phyloP scores from a whole-genome alignment of 2,113 vertebrate genomes.

The Pterocles orientalis region DNA sequence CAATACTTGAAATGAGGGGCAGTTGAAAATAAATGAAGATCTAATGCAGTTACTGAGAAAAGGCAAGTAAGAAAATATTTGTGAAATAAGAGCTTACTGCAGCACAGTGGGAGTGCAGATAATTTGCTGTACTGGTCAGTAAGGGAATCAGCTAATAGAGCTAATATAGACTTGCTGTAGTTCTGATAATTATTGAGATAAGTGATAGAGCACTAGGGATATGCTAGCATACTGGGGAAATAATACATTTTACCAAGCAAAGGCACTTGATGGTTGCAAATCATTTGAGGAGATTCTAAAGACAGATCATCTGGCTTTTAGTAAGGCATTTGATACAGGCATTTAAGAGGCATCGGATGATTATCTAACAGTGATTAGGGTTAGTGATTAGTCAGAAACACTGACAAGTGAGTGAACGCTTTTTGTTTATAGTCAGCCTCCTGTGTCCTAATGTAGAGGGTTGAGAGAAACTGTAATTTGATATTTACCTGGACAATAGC shows the following conservation, averaged over 20 bases:
- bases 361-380: not conserved
- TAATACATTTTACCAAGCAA: not conserved
- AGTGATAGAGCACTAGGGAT: not conserved
- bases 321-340: not conserved
- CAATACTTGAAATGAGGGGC: not conserved
- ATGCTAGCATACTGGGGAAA: not conserved
- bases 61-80: constrained; percentile 2
- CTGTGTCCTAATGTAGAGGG: not conserved
- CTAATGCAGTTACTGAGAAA: not conserved
- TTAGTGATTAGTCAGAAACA: not conserved
- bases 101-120: not conserved
- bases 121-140: not conserved
- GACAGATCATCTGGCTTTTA: not conserved
- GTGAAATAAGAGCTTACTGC: constrained; percentile 16
- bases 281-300: not conserved
- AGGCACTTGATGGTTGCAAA: not conserved
- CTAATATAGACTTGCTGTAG: not conserved
- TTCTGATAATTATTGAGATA: not conserved
- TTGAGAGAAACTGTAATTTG: not conserved
- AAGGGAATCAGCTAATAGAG: not conserved
- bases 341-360: not conserved
- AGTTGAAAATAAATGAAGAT: constrained; percentile 16
- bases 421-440: not conserved
- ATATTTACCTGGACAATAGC: not conserved
- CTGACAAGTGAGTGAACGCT: not conserved